Evolutionary conservation across 1,140 invertebrate species (phyloP).

Genomic region (Panulirus ornatus): DNA sequence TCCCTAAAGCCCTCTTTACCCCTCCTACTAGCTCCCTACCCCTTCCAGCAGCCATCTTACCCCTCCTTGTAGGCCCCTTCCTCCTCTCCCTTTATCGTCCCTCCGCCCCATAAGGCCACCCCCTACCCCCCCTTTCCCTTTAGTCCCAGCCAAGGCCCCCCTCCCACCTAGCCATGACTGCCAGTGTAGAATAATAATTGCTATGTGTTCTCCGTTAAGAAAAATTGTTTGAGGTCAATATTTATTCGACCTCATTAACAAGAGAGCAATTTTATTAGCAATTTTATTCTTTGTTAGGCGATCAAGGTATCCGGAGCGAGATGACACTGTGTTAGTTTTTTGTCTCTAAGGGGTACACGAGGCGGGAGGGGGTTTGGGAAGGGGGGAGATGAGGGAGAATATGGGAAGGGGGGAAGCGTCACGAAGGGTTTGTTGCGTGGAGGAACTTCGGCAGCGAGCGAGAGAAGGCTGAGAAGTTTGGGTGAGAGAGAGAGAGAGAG

Average conservation of each 20-base stretch:
- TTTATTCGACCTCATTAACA: conserved; percentile 69
- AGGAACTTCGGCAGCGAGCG: no score
- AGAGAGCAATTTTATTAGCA: conserved; percentile 68
- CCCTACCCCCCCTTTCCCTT: neutral
- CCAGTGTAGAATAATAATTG: conserved; percentile 54
- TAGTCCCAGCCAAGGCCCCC: neutral
- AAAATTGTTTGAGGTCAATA: conserved; percentile 67
- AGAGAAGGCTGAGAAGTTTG: neutral
- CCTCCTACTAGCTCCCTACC: neutral
- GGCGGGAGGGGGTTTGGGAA: neutral
- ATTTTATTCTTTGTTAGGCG: conserved; percentile 53
- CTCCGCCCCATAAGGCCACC: neutral
- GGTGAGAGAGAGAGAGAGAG: neutral
- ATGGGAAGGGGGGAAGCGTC: neutral
- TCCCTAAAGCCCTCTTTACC: neutral
- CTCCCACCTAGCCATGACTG: neutral
- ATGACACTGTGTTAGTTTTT: conserved; percentile 13
- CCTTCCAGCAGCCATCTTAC: neutral
- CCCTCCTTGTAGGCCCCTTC: neutral
- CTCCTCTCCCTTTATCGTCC: neutral
- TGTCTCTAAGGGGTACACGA: neutral
- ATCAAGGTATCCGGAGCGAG: conserved; percentile 6
- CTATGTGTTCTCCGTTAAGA: conserved; percentile 71
- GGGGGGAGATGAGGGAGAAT: neutral
- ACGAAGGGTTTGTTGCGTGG: no score